Percentiles rank a stretch among this genome's conserved stretches.
These are phyloP conservation scores for Lophochroa leadbeateri DNA, from an alignment of 2,113 vertebrate genomes.

Conservation along the genomic window DNA sequence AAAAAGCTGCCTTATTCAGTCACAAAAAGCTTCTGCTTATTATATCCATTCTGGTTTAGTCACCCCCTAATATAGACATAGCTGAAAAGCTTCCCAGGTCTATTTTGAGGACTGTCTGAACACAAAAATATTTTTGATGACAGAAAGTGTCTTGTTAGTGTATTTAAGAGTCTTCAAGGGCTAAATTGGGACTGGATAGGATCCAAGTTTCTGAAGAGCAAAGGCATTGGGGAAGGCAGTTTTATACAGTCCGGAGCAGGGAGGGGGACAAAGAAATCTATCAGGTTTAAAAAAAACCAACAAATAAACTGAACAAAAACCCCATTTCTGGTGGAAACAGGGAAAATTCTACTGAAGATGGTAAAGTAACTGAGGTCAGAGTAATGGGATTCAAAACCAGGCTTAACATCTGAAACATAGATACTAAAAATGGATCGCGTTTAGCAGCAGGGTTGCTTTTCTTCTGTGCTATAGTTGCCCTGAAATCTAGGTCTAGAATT, in stretches of 20 bases:
- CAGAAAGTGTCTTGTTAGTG: slow-evolving; percentile 9
- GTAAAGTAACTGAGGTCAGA: neutral
- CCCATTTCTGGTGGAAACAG: neutral
- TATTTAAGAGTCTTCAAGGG: slow-evolving; percentile 40
- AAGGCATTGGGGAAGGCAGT: neutral
- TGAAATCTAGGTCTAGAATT: neutral
- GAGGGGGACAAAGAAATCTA: neutral
- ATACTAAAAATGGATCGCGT: neutral
- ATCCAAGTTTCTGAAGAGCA: neutral
- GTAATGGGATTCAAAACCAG: neutral
- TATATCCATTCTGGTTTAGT: neutral
- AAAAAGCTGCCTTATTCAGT: neutral
- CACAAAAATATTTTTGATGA: slow-evolving; percentile 34
- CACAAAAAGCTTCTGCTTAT: slow-evolving; percentile 26
- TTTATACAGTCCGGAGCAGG: neutral
- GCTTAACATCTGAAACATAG: neutral
- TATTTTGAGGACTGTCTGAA: slow-evolving; percentile 55
- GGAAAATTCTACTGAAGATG: neutral
- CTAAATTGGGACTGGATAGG: slow-evolving; percentile 25
- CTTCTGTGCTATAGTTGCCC: neutral
- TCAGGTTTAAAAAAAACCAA: neutral
- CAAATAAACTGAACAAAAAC: neutral
- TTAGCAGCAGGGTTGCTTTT: neutral
- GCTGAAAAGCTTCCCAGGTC: slow-evolving; percentile 48
- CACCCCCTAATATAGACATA: slow-evolving; percentile 26